A percentile compares a stretch with the other conserved stretches of the same genome.
These are phyloP conservation scores for Macropis europaea DNA, from an alignment of 2,888 invertebrate species.

Conservation along the genomic window DNA sequence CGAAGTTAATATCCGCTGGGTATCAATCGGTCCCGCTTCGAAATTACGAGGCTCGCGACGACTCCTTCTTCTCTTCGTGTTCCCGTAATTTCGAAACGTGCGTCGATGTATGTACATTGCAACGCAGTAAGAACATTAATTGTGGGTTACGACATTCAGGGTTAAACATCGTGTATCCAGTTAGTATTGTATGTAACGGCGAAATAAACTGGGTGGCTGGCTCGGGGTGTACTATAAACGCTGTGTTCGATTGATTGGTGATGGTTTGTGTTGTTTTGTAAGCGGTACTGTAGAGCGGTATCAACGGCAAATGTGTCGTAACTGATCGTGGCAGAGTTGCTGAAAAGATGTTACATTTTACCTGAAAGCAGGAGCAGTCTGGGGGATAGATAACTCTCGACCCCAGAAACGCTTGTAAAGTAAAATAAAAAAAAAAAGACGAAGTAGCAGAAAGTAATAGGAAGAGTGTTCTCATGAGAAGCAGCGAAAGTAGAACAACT, in stretches of 20 bases:
- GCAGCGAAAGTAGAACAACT: constrained; percentile 29
- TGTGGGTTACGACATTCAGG: constrained; percentile 59
- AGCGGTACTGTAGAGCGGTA: constrained; percentile 50
- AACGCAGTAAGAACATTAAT: constrained; percentile 27
- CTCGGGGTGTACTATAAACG: constrained; percentile 30
- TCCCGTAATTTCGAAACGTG: constrained; percentile 46
- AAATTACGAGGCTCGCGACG: constrained; percentile 32
- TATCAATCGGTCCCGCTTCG: background rate
- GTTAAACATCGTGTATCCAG: constrained; percentile 38
- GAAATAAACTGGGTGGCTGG: constrained; percentile 46
- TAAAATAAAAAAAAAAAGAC: constrained; percentile 6
- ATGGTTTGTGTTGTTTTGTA: constrained; percentile 61
- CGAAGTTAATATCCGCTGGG: background rate
- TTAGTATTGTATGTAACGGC: constrained; percentile 38
- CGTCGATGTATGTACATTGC: constrained; percentile 8
- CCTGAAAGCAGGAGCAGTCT: constrained; percentile 56
- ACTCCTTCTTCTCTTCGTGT: background rate
- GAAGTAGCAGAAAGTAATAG: constrained; percentile 19
- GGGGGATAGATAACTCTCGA: constrained; percentile 13
- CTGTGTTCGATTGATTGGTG: constrained; percentile 40
- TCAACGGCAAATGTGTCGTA: constrained; percentile 15
- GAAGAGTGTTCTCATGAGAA: constrained; percentile 33
- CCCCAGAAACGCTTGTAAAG: constrained; percentile 27
- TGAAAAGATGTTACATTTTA: constrained; percentile 51
- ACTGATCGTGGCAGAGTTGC: constrained; percentile 20